Base-by-base conservation (phyloP, 2,113 vertebrate species). In the Peucedramus taeniatus region DNA sequence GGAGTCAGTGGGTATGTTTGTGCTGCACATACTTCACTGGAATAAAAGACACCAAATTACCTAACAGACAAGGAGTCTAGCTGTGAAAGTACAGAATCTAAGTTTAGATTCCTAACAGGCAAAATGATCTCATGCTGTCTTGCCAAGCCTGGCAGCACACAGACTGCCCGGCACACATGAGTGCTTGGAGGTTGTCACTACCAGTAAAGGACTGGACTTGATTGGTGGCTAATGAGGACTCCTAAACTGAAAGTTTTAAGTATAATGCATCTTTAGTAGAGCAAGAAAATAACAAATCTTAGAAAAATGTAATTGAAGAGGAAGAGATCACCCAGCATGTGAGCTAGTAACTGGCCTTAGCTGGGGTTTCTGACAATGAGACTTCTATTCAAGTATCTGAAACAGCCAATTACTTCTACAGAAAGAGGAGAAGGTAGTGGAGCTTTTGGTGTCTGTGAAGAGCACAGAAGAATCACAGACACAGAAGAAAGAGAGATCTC, bases 21-120 rank as follows among this genome's bases (percentile, higher is more conserved):
- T 71, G 64, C 64, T 86, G 79, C 72, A 59, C 33, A 6, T 66
- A 63, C 47, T 88, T 80, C 63, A 45, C 75, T 74, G 64, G 76
- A 93, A 92, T 92, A 74, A 83, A 92, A 93, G 86, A 63, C 51
- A 71, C 60, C 30, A 66, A 93, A 92, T 87, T 90, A 33, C 27
- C 79, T 87, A 83, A 77, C 54, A 94, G 94, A n/a, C 68, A 83
- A 51, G 68, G 72, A 70, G 60, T 78, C 91, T 87, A 66, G 54
- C 72, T 94, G 86, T 87, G 80, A 83, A 86, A 89, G 68, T 83
- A 81, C 57, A 40, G 71, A 88, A 74, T 50, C 85, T 93, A 83
- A 86, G 68, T 86, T 86, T 93, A 83, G 72, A 68, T 70, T 92
- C 64, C 50, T 74, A 83, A 78, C n/a, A 54, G 35, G 26, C 6